Evolutionary conservation across 1,140 invertebrate species (phyloP).

Genomic region (Steinernema feltiae): DNA sequence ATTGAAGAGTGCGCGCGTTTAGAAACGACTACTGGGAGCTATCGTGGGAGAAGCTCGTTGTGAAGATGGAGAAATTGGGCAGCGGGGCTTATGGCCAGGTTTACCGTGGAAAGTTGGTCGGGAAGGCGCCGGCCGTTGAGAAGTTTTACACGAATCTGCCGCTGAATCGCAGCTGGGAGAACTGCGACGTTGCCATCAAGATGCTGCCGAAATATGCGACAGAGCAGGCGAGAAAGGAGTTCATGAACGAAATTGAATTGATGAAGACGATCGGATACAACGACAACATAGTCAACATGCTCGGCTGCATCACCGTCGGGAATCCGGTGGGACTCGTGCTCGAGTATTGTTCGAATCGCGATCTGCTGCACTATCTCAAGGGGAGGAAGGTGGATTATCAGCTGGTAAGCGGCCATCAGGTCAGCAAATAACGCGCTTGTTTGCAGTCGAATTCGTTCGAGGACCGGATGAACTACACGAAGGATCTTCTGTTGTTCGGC

Average conservation of each 20-base stretch:
- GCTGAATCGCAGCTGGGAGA: slow-evolving; percentile 23
- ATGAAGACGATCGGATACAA: slow-evolving; percentile 93
- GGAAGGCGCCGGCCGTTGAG: slow-evolving; percentile 40
- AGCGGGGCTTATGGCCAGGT: slow-evolving; percentile 47
- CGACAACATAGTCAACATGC: slow-evolving; percentile 89
- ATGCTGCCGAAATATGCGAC: slow-evolving; percentile 71
- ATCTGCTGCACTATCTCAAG: slow-evolving; percentile 47
- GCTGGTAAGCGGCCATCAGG: slow-evolving; percentile 25
- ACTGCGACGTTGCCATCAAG: slow-evolving; percentile 43
- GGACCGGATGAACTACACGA: slow-evolving; percentile 40
- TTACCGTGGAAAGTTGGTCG: slow-evolving; percentile 42
- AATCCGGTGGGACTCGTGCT: slow-evolving; percentile 41
- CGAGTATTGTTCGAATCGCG: slow-evolving; percentile 47
- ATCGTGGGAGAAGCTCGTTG: slow-evolving; percentile 41
- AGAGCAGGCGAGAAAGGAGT: slow-evolving; percentile 86
- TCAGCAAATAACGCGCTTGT: slow-evolving; percentile 8
- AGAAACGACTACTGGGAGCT: slow-evolving; percentile 49
- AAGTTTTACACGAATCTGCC: slow-evolving; percentile 29
- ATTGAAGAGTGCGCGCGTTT: slow-evolving; percentile 17
- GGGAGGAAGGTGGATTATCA: slow-evolving; percentile 44
- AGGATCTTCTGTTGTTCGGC: slow-evolving; percentile 66
- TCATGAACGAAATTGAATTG: slow-evolving; percentile 92
- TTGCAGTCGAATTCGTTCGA: slow-evolving; percentile 46
- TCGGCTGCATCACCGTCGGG: slow-evolving; percentile 68
- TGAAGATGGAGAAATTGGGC: slow-evolving; percentile 46